Evolutionary conservation across 2,888 invertebrate genomes (phyloP).

Genomic region (Lacanobia oleracea): DNA sequence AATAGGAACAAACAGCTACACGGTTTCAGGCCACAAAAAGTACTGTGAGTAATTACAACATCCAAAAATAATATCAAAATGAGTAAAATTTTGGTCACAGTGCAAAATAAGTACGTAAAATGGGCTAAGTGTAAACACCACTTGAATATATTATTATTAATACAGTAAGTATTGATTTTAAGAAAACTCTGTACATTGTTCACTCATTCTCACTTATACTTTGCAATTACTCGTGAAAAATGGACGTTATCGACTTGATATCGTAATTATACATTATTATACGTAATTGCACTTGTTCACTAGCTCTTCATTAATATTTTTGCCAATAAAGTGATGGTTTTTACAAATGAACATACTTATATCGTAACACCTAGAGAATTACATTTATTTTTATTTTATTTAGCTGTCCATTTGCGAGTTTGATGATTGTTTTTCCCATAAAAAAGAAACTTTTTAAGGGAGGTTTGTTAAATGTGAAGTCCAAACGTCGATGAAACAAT

Average conservation of each 20-base stretch:
- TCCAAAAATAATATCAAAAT: slow-evolving; percentile 7
- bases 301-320: slow-evolving; percentile 74
- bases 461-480: slow-evolving; percentile 56
- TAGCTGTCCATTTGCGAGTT: slow-evolving; percentile 42
- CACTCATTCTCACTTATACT: slow-evolving; percentile 71
- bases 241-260: slow-evolving; percentile 83
- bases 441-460: background rate
- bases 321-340: slow-evolving; percentile 72
- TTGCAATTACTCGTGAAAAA: slow-evolving; percentile 82
- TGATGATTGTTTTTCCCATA: slow-evolving; percentile 22
- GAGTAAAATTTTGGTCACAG: slow-evolving; percentile 20
- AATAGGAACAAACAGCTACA: slow-evolving; percentile 6
- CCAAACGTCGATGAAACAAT: slow-evolving; percentile 19
- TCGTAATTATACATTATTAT: slow-evolving; percentile 79
- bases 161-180: slow-evolving; percentile 51
- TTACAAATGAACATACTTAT: slow-evolving; percentile 65
- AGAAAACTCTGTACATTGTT: slow-evolving; percentile 55
- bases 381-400: slow-evolving; percentile 33
- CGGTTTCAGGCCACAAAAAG: slow-evolving; percentile 1
- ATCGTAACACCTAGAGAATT: slow-evolving; percentile 45
- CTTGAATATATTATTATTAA: slow-evolving; percentile 30
- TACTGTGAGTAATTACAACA: slow-evolving; percentile 5
- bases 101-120: slow-evolving; percentile 56
- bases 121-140: slow-evolving; percentile 41
- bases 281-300: slow-evolving; percentile 87